Conservation (phyloP, 2,888 invertebrate species). For the Drosophila mulleri region DNA sequence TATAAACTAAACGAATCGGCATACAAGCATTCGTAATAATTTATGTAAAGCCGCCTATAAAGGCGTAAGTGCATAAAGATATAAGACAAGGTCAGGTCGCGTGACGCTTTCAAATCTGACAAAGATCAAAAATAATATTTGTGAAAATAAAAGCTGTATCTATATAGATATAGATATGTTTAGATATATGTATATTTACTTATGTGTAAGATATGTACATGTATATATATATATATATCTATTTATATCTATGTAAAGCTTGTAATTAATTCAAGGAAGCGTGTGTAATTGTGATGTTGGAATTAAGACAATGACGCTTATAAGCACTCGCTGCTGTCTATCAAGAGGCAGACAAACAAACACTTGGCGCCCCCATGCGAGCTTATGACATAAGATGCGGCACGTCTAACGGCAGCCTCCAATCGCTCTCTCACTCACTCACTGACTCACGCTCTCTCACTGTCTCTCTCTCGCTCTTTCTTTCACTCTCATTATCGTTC, state of each 20-base stretch:
- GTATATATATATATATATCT: background rate
- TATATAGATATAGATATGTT: background rate
- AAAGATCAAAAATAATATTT: constrained; percentile 19
- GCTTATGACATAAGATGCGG: constrained; percentile 78
- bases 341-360: constrained; percentile 38
- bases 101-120: constrained; percentile 54
- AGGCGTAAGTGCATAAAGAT: constrained; percentile 26
- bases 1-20: constrained; percentile 19
- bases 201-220: background rate
- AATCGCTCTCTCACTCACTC: constrained; percentile 9
- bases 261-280: constrained; percentile 78
- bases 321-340: constrained; percentile 58
- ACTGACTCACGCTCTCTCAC: too few relatives aligned
- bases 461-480: background rate
- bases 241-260: constrained; percentile 2
- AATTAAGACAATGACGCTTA: constrained; percentile 63
- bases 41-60: constrained; percentile 55
- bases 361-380: constrained; percentile 49
- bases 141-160: constrained; percentile 7
- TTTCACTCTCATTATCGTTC: background rate
- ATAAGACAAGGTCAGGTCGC: constrained; percentile 67
- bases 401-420: constrained; percentile 69
- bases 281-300: constrained; percentile 62
- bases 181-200: background rate
- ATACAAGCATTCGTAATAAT: constrained; percentile 18